Conservation (phyloP, 1,140 invertebrate genomes). For the Lerema accius region DNA sequence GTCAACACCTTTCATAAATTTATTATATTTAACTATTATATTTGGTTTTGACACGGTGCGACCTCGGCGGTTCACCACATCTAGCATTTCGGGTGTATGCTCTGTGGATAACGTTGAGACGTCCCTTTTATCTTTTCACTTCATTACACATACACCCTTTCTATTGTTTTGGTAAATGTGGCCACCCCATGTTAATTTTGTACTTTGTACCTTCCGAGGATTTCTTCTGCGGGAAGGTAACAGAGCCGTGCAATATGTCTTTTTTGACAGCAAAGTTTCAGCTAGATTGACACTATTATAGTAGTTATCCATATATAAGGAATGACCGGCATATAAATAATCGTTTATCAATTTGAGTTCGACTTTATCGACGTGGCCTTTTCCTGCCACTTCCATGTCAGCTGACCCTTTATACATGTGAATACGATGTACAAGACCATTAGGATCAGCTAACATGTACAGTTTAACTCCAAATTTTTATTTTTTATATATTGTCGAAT, state of each 20-base stretch:
- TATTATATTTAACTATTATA: no score
- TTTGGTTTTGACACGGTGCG: no score
- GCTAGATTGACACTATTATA: conserved; percentile 3
- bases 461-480: conserved; percentile 10
- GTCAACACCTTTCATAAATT: no score
- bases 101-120: no score
- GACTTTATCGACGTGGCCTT: conserved; percentile 6
- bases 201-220: neutral
- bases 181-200: no score
- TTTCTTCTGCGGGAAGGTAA: neutral
- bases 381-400: conserved; percentile 1
- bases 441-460: conserved; percentile 4
- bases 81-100: no score
- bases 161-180: no score
- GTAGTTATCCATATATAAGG: conserved; percentile 1
- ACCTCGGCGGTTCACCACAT: no score
- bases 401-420: conserved; percentile 4
- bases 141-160: no score
- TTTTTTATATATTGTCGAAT: conserved; percentile 9
- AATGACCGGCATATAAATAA: conserved; percentile 9
- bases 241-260: conserved; percentile 1
- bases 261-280: neutral
- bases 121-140: no score
- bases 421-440: conserved; percentile 1
- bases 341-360: neutral